These are phyloP conservation scores for Myrmophylax atrothorax DNA, from an alignment of 2,113 vertebrate genomes.

Conservation along the genomic window DNA sequence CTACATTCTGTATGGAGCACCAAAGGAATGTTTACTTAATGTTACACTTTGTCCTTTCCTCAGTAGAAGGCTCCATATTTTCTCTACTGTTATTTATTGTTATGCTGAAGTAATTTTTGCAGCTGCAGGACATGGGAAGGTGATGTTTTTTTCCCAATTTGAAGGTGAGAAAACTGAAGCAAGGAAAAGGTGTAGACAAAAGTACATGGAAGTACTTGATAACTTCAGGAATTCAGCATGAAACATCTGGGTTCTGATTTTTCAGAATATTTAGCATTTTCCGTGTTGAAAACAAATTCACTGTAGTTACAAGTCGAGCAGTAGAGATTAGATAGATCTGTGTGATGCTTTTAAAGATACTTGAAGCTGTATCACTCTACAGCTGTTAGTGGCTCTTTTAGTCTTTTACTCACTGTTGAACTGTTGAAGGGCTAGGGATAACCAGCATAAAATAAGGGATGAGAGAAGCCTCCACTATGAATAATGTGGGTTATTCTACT, in stretches of 20 bases:
- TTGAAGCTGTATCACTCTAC: background rate
- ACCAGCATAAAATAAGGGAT: background rate
- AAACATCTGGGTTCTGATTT: background rate
- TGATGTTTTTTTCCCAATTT: background rate
- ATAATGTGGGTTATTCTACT: background rate
- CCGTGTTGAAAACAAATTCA: background rate
- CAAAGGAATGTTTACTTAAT: background rate
- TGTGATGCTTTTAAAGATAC: background rate
- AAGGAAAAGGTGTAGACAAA: background rate
- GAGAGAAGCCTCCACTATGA: background rate
- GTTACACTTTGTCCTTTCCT: background rate
- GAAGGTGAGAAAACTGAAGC: background rate
- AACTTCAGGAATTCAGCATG: background rate
- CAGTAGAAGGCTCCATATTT: background rate
- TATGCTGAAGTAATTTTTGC: background rate
- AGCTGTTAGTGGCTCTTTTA: background rate
- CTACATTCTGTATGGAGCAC: accelerated
- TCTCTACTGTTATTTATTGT: background rate
- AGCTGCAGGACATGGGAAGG: background rate
- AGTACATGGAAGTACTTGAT: background rate
- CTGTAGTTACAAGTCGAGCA: background rate
- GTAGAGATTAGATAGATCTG: background rate
- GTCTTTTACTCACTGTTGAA: background rate
- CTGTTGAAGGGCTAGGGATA: background rate
- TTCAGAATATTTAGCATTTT: background rate